A percentile compares a stretch with the other conserved stretches of the same genome.
phyloP scores from a whole-genome alignment of 2,113 vertebrate genomes.

The Sphyrna mokarran region DNA sequence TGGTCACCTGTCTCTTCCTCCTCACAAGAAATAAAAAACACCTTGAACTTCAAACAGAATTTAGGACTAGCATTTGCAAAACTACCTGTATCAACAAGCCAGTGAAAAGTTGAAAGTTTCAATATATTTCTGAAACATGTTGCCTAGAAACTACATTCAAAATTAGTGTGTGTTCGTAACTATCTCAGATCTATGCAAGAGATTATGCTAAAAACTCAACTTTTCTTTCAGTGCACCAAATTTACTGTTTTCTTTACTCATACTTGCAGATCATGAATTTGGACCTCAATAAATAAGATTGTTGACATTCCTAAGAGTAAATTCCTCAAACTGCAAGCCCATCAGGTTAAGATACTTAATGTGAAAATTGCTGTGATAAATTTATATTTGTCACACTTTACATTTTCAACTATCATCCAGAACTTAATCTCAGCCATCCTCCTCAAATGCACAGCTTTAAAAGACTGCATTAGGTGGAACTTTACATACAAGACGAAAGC shows the following conservation, averaged over 20 bases:
- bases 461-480: neutral
- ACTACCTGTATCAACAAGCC: neutral
- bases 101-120: neutral
- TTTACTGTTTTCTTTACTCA: neutral
- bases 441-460: neutral
- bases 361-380: constrained; percentile 1
- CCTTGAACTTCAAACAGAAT: neutral
- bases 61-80: neutral
- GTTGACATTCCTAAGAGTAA: neutral
- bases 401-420: too few species aligned
- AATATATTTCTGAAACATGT: neutral
- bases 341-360: neutral
- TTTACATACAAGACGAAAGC: neutral
- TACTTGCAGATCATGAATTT: neutral
- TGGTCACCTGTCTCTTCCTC: neutral
- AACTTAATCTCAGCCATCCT: neutral
- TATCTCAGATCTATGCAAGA: neutral
- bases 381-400: neutral
- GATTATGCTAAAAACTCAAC: neutral
- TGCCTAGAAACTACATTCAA: neutral
- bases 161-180: neutral
- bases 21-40: neutral
- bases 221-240: neutral
- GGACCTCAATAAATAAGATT: neutral
- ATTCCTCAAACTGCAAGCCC: neutral